Base-by-base conservation (phyloP, 2,113 vertebrate genomes). In the Festucalex cinctus region DNA sequence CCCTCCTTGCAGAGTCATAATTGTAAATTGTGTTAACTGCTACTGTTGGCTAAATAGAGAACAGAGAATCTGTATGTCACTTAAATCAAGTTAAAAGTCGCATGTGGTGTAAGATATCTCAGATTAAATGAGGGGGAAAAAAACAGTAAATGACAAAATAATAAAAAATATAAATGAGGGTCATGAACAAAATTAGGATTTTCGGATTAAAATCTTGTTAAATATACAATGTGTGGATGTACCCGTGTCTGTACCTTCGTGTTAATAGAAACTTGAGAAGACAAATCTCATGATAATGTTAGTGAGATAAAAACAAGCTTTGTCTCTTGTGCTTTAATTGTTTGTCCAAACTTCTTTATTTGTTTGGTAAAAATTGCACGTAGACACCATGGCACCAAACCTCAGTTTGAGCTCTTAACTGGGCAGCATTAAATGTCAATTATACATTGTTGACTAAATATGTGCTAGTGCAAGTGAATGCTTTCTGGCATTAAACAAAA, bases 1-100 rank as follows among this genome's bases (percentile, higher is more conserved):
- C 63, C 22, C 63, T 76, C 41, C 49, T 54, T 14, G 0, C 20
- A 73, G 59, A 54, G 71, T 48, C 49, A 46, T 70, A 59, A 73
- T 70, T 62, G 41, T 19, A 32, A 32, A 67, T 64, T 48, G 71
- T 46, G 13, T 46, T 46, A 46, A 46, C 54, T 67, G 62, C 56
- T 28, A 10, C 26, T 64, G 9, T 68, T 36, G 71, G 69, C 54
- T 43, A 37, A 43, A 28, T 67, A 61, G 19, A n/a, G 48, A 22
- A n/a, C n/a, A 7, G 48, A n/a, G n/a, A 51, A 2, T 51, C 16
- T 46, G 3, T 17, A 19, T 8, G 20, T 20, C 48, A 51, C 48
- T 22, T 51, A 9, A 2, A 51, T 51, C 20, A 51, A 51, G 6
- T 51, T 5, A 9, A 51, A 51, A 51, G 6, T 51, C n/a, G 9